A percentile compares a stretch with the other conserved stretches of the same genome.
Evolutionary conservation across 2,113 vertebrate genomes (phyloP).

Genomic region (Beaufortia kweichowensis): DNA sequence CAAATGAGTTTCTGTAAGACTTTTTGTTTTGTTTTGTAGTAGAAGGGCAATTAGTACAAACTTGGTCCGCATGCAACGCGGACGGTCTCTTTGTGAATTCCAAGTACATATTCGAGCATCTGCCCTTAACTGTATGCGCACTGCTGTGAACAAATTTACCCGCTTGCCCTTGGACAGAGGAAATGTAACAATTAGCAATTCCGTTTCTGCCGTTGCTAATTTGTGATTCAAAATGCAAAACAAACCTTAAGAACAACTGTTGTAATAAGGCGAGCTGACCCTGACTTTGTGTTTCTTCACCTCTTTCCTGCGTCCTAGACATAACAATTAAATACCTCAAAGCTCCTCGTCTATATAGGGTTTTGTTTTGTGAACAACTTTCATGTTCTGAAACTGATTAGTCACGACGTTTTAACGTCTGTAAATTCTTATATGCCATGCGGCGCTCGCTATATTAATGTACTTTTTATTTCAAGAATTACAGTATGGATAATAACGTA

Average conservation of each 20-base stretch:
- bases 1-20: constrained; percentile 18
- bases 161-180: constrained; percentile 78
- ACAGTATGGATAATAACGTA: constrained; percentile 28
- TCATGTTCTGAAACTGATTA: not conserved
- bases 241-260: constrained; percentile 68
- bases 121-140: constrained; percentile 70
- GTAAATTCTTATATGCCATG: too few species aligned
- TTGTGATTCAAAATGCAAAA: constrained; percentile 77
- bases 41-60: constrained; percentile 55
- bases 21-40: constrained; percentile 25
- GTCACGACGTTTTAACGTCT: too few species aligned
- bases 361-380: constrained; percentile 41
- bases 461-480: too few species aligned
- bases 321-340: constrained; percentile 21
- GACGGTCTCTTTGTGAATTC: constrained; percentile 60
- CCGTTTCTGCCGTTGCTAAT: constrained; percentile 70
- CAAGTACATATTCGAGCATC: constrained; percentile 75
- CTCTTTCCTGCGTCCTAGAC: constrained; percentile 59
- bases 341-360: not conserved
- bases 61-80: not conserved
- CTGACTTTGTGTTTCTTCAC: constrained; percentile 68
- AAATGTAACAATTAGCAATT: constrained; percentile 77
- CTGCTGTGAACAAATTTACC: constrained; percentile 68
- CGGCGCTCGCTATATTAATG: too few species aligned
- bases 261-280: constrained; percentile 77